Percentiles rank a stretch among this genome's conserved stretches.
Conservation (phyloP, 2,797 vertebrate species). For the Champsocephalus gunnari region DNA sequence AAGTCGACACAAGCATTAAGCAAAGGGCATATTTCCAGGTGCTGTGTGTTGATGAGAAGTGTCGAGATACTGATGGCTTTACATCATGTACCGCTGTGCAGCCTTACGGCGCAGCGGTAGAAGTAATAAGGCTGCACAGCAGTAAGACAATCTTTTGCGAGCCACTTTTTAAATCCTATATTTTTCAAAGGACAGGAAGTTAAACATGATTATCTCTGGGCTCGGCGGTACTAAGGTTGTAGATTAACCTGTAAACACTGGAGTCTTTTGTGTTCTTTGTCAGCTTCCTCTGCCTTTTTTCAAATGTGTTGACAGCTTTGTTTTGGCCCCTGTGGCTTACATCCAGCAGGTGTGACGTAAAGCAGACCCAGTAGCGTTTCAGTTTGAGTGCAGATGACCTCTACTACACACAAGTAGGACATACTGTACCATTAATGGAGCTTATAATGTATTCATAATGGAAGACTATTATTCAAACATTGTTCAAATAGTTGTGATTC, state of each 20-base stretch:
- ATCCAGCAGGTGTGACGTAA: background rate
- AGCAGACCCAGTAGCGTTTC: slow-evolving; percentile 1
- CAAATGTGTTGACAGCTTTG: background rate
- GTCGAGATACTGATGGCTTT: slow-evolving; percentile 21
- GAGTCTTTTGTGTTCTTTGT: background rate
- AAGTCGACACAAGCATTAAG: slow-evolving; percentile 18
- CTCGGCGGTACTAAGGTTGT: background rate
- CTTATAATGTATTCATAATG: too few relatives aligned
- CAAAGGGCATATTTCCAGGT: slow-evolving; percentile 21
- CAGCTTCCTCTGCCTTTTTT: background rate
- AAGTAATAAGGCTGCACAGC: slow-evolving; percentile 22
- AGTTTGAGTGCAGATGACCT: background rate
- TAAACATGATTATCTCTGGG: background rate
- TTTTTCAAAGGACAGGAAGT: slow-evolving; percentile 34
- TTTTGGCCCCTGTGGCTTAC: background rate
- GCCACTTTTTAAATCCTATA: slow-evolving; percentile 14
- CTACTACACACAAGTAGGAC: background rate
- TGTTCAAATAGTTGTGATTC: too few relatives aligned
- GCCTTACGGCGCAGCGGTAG: slow-evolving; percentile 15
- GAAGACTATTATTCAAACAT: too few relatives aligned
- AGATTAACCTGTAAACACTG: slow-evolving; percentile 10
- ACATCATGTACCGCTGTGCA: slow-evolving; percentile 20
- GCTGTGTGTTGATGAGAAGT: slow-evolving; percentile 22
- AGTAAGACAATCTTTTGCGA: background rate
- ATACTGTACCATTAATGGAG: too few relatives aligned